phyloP scores from a whole-genome alignment of 2,113 vertebrate species.

The Rhizomys pruinosus region DNA sequence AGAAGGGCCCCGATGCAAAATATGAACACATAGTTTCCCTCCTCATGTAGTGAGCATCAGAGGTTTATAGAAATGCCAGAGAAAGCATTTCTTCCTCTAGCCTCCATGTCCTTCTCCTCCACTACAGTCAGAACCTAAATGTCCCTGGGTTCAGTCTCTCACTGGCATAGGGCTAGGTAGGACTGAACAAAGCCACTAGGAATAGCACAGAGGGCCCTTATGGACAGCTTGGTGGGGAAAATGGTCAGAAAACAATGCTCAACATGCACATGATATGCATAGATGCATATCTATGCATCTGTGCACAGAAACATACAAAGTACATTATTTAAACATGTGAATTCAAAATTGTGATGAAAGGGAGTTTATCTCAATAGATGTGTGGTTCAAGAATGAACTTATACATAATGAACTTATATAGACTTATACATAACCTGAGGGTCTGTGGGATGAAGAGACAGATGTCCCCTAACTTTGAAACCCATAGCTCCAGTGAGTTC shows the following conservation, averaged over 20 bases:
- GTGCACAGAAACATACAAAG: not conserved
- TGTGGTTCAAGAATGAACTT: not conserved
- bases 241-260: not conserved
- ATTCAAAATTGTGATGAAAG: not conserved
- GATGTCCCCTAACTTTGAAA: not conserved
- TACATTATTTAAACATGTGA: not conserved
- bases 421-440: not conserved
- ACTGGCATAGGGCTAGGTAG: not conserved
- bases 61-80: not conserved
- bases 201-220: not conserved
- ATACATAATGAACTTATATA: not conserved
- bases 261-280: fast-evolving
- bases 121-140: not conserved
- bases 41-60: not conserved
- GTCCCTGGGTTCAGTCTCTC: not conserved
- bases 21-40: not conserved
- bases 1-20: not conserved
- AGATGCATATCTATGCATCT: too few relatives aligned
- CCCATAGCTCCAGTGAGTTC: not conserved
- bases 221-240: not conserved
- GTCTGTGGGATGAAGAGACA: not conserved
- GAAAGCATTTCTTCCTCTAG: not conserved
- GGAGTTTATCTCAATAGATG: not conserved
- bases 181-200: not conserved
- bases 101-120: fast-evolving